These are phyloP conservation scores for Thryonomys swinderianus DNA, from an alignment of 2,113 vertebrate genomes.

Conservation along the genomic window DNA sequence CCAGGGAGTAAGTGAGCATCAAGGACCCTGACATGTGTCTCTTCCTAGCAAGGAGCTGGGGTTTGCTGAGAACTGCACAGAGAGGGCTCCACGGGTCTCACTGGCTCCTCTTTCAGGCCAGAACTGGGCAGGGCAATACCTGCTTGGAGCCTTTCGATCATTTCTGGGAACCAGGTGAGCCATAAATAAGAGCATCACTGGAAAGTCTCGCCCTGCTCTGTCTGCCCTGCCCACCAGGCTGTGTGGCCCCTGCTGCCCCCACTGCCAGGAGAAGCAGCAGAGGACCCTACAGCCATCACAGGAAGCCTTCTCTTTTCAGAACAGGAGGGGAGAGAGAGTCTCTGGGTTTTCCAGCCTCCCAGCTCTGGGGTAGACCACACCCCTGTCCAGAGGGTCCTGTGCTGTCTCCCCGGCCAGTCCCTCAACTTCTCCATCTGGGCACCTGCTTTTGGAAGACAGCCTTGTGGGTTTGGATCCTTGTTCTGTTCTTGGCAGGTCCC, in stretches of 20 bases:
- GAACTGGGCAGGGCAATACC: neutral
- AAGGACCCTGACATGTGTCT: rapidly evolving
- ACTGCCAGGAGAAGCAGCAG: neutral
- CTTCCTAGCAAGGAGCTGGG: neutral
- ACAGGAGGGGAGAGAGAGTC: no score
- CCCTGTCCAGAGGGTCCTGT: neutral
- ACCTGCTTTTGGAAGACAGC: neutral
- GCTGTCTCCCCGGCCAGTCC: no score
- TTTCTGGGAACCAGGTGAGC: neutral
- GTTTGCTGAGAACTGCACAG: neutral
- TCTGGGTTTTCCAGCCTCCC: neutral
- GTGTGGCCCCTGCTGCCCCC: neutral
- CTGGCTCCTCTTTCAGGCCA: neutral
- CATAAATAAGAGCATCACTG: neutral
- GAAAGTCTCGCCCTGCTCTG: neutral
- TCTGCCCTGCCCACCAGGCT: neutral
- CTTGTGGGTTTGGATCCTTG: neutral
- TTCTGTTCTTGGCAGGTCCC: rapidly evolving
- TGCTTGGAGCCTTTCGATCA: neutral
- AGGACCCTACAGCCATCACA: neutral
- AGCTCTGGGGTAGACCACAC: neutral
- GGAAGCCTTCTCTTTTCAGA: neutral
- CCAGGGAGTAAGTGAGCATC: rapidly evolving
- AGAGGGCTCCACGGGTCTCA: neutral
- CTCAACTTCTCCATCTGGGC: neutral